Percentiles rank a stretch among this genome's conserved stretches.
Conservation (phyloP, 2,888 invertebrate species). For the Megamerina dolium region DNA sequence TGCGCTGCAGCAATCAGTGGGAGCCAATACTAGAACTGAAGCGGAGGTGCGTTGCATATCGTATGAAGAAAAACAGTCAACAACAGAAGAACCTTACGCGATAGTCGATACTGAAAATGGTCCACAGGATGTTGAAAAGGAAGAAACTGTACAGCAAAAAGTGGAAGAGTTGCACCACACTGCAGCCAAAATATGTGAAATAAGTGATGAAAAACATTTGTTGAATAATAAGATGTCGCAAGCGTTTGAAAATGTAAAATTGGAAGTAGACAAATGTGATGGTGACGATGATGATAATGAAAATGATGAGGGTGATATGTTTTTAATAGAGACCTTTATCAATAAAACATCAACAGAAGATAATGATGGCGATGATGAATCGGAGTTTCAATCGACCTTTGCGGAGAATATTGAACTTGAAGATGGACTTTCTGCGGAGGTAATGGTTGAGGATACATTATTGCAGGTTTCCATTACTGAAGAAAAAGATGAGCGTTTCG, state of each 20-base stretch:
- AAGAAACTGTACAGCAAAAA: background rate
- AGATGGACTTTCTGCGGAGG: too few species aligned
- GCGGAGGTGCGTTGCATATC: background rate
- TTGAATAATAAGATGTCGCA: background rate
- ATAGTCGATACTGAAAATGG: background rate
- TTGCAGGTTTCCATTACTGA: background rate
- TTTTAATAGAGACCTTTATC: too few species aligned
- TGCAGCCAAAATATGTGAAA: background rate
- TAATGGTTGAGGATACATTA: background rate
- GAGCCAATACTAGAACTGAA: background rate
- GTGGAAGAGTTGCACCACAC: background rate
- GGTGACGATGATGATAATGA: background rate
- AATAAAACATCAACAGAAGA: too few species aligned
- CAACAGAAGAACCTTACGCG: background rate
- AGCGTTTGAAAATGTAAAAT: background rate
- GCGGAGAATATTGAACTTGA: too few species aligned
- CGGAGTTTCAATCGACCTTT: too few species aligned
- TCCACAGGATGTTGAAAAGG: constrained; percentile 1
- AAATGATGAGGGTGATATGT: background rate
- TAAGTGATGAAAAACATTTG: background rate
- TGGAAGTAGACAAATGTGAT: background rate
- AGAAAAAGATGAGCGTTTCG: background rate
- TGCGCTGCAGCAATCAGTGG: background rate
- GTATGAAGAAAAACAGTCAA: background rate
- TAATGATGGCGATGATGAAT: too few species aligned